Evolutionary conservation across 2,113 vertebrate species (phyloP), one percentile per base, ranked within the genome.

Genomic region (Pogonocichla stellata): DNA sequence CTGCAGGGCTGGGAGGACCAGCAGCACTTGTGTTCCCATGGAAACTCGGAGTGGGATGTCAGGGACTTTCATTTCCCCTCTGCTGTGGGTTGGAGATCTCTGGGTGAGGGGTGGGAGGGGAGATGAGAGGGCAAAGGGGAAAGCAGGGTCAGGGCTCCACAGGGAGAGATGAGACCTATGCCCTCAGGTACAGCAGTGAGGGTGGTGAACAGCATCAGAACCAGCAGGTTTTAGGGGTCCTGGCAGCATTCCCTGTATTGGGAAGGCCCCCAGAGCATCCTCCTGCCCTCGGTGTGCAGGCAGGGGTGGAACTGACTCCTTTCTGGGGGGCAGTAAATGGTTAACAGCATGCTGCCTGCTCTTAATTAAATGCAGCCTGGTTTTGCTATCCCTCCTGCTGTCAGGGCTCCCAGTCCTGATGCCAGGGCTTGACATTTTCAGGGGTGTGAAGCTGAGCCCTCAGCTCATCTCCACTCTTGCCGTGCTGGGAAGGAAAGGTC

Each of bases 11-110:
- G 88, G 92, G 83, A 96, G 77, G 86, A 95, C 86, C 87, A 51
- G 86, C 73, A 86, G 89, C 80, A 17, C 85, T 94, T 67, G 16
- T 18, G 96, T 97, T 96, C 88, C 97, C 83, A 97, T 97, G 94
- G 94, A 92, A 97, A 97, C 97, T n/a, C 13, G 0, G 81, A 92
- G 53, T 1, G 7, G 42, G 62, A 77, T 75, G 60, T 40, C 2
- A 5, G 53, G 67, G 88, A 66, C 62, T 93, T 70, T 66, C 4
- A 1, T n/a, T 65, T 70, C 66, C 34, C 51, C 61, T 85, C 62
- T 69, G 73, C 72, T 47, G 23, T 2, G 9, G 71, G 70, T 79
- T 84, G 54, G 73, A 66, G 84, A 86, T 38, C 2, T 5, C 29
- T 33, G 84, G 67, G 62, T 43, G 73, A 45, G 17, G 38, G 15